These are phyloP conservation scores for Lasioglossum malachurum DNA, from an alignment of 2,888 invertebrate genomes.

Conservation along the genomic window DNA sequence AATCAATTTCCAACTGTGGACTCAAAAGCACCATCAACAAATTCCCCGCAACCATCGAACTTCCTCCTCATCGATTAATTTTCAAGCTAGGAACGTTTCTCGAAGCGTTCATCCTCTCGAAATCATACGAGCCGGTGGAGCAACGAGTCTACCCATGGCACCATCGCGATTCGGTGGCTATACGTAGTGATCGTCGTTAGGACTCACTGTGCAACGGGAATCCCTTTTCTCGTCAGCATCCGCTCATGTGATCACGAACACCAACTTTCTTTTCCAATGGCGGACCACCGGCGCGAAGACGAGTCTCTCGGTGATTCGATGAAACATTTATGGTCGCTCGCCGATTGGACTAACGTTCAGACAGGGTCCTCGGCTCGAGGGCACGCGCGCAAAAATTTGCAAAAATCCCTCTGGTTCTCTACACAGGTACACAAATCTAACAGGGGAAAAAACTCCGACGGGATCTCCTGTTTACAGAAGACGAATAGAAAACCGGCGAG, in stretches of 20 bases:
- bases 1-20: not conserved
- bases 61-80: not conserved
- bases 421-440: not conserved
- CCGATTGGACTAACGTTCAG: conserved; percentile 32
- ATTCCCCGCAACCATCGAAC: not conserved
- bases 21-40: not conserved
- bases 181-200: not conserved
- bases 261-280: conserved; percentile 83
- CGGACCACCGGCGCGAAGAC: conserved; percentile 78
- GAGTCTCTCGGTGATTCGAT: conserved; percentile 79
- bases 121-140: not conserved
- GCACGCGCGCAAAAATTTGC: not conserved
- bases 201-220: conserved; percentile 69
- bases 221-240: conserved; percentile 55
- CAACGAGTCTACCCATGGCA: not conserved
- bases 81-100: not conserved
- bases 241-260: conserved; percentile 83
- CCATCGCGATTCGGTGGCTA: not conserved
- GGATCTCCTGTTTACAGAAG: not conserved
- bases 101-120: not conserved
- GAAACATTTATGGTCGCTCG: conserved; percentile 81
- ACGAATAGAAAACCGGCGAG: not conserved
- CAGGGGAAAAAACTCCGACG: not conserved
- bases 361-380: not conserved
- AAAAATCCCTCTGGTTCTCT: not conserved